These are phyloP conservation scores for Centropus bengalensis DNA, from an alignment of 2,113 vertebrate species.

Conservation along the genomic window DNA sequence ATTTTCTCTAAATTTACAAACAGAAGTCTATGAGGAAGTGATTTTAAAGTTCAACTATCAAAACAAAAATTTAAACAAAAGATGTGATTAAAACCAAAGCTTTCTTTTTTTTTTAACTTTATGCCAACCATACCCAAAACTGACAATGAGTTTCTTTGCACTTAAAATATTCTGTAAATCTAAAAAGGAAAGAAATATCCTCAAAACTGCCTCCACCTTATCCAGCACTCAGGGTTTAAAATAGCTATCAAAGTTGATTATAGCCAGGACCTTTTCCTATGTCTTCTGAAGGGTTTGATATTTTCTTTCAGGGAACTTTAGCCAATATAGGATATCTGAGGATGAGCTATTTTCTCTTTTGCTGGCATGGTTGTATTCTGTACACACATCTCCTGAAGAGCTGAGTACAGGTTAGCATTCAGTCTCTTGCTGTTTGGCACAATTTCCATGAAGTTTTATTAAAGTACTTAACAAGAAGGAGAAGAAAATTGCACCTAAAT, in stretches of 20 bases:
- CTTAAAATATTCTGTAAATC: neutral
- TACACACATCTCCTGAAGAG: neutral
- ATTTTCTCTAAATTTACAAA: neutral
- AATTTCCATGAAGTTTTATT: neutral
- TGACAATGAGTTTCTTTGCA: neutral
- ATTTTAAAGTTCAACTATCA: neutral
- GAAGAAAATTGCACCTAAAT: neutral
- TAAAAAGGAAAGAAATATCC: neutral
- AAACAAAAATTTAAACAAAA: neutral
- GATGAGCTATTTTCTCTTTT: neutral
- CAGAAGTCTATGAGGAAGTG: neutral
- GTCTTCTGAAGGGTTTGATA: neutral
- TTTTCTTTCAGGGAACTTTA: neutral
- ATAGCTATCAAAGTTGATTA: neutral
- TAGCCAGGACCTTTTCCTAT: neutral
- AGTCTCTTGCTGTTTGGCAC: neutral
- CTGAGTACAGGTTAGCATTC: neutral
- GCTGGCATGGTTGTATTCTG: neutral
- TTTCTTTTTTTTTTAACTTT: neutral
- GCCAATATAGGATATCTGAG: neutral
- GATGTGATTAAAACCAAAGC: neutral
- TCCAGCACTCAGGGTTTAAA: neutral
- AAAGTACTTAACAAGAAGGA: neutral
- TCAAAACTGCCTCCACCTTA: neutral
- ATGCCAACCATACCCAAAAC: neutral